Evolutionary conservation across 2,113 vertebrate genomes (phyloP), one percentile per base, ranked within the genome.

Genomic region (Odontophorus gujanensis): DNA sequence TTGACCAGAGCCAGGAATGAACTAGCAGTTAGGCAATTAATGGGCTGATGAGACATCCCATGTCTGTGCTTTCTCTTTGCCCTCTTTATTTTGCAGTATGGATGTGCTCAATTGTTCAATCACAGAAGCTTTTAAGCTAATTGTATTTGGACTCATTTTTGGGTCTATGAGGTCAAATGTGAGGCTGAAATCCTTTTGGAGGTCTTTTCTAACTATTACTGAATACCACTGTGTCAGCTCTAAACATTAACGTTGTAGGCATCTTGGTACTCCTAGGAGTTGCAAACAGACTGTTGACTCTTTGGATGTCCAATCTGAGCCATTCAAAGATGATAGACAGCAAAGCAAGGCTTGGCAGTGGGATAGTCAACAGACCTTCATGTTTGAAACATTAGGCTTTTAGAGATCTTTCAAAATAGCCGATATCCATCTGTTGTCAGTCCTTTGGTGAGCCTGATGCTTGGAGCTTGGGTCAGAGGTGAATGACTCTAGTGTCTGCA

Each of bases 61-160:
- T 83, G 42, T 47, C 20, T 59, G 65, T 74, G 42, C 63, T 85
- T 91, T 83, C 43, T 93, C 32, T 76, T 89, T 95, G 79, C 68
- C 76, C 68, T 95, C 47, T 93, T 4, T 69, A 77, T 50, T 90
- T 87, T 85, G 63, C 75, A 69, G 10, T 85, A 83, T 74, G 25
- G 71, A 74, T 71, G 38, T 95, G 40, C 71, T 94, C 81, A 91
- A 74, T 92, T 94, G 94, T 88, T 83, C 90, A 88, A 65, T 95
- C 83, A 88, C 61, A 89, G 79, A 93, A 86, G 83, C 90, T 95
- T 95, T 93, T 90, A 95, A 86, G 82, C 55, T 92, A 67, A 77
- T 87, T 87, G 51, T 62, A 24, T 74, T 68, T 92, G 76, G 38
- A 58, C 67, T 38, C 57, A 22, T 77, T 87, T 93, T 89, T 85